Evolutionary conservation across 2,888 invertebrate species (phyloP).

Genomic region (Cantharis nigra): DNA sequence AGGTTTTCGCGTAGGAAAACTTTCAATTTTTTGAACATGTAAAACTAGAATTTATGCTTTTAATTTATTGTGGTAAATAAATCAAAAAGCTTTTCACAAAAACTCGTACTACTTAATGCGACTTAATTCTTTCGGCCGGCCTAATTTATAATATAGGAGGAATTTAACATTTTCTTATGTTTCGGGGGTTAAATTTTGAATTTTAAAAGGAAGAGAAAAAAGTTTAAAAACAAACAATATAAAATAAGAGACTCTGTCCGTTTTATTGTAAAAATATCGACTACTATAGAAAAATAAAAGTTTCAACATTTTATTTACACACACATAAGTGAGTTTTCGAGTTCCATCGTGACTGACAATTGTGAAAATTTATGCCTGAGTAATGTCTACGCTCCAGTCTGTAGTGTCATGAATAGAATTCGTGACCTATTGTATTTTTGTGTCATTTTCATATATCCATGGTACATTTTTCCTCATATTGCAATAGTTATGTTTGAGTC

Average conservation of each 20-base stretch:
- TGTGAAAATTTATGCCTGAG: conserved; percentile 14
- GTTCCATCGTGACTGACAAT: not conserved
- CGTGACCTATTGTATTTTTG: conserved; percentile 36
- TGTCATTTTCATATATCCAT: conserved; percentile 38
- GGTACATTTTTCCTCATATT: conserved; percentile 36
- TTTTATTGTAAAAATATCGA: not conserved
- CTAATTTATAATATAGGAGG: too few species aligned
- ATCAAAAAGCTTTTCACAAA: too few species aligned
- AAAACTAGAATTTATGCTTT: not conserved
- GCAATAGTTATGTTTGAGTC: conserved; percentile 30
- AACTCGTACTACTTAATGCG: too few species aligned
- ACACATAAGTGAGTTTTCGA: not conserved
- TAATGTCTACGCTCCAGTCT: conserved; percentile 35
- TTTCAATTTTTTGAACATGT: not conserved
- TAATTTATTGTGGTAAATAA: not conserved
- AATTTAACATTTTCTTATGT: too few species aligned
- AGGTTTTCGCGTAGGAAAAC: too few species aligned
- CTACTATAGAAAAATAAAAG: not conserved
- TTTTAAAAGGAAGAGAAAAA: too few species aligned
- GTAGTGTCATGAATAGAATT: conserved; percentile 34
- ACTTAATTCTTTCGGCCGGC: too few species aligned
- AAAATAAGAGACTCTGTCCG: not conserved
- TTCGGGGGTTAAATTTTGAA: too few species aligned
- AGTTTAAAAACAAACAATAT: not conserved
- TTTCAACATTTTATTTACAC: not conserved